Percentiles rank a stretch among this genome's conserved stretches.
Evolutionary conservation across 1,140 invertebrate species (phyloP).

Genomic region (Lepidostoma basale): DNA sequence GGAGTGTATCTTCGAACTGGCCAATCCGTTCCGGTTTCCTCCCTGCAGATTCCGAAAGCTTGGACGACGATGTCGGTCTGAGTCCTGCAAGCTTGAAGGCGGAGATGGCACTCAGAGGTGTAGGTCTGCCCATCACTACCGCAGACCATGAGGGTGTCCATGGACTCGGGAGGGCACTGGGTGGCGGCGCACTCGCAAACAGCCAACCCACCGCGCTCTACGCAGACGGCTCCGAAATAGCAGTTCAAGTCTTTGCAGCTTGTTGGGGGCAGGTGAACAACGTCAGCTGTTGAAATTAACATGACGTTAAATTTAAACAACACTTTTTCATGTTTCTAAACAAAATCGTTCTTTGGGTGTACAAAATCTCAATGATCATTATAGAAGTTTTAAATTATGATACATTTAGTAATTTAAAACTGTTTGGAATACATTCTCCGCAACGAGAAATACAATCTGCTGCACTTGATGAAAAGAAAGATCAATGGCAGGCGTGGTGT

Average conservation of each 20-base stretch:
- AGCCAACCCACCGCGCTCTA: constrained; percentile 70
- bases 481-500: no score
- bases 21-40: constrained; percentile 70
- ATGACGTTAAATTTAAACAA: no score
- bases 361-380: no score
- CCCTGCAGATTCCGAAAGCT: constrained; percentile 73
- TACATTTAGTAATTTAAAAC: no score
- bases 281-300: constrained; percentile 72
- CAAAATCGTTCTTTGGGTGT: no score
- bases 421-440: no score
- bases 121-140: constrained; percentile 82
- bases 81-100: constrained; percentile 75
- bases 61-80: constrained; percentile 81
- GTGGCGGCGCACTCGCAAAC: constrained; percentile 71
- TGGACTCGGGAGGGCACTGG: constrained; percentile 64
- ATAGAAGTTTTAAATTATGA: no score
- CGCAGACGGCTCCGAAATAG: constrained; percentile 82
- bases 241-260: constrained; percentile 79
- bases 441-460: no score
- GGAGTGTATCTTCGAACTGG: constrained; percentile 77
- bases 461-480: no score
- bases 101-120: constrained; percentile 72
- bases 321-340: no score
- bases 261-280: constrained; percentile 66
- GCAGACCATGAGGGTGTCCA: constrained; percentile 65